Conservation (phyloP, 2,888 invertebrate genomes). For the Plebejus melissa region DNA sequence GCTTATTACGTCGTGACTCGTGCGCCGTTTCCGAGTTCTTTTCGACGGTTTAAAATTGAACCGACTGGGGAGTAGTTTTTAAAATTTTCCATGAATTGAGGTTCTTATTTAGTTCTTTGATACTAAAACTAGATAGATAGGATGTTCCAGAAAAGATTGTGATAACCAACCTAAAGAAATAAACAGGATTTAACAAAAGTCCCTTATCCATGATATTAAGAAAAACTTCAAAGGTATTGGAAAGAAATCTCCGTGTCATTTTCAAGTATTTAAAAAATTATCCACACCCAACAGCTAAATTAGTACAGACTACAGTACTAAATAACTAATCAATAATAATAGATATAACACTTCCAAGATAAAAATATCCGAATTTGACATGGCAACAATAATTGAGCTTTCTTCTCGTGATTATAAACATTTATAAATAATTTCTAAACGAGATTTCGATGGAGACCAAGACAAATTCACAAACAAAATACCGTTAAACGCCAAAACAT, state of each 20-base stretch:
- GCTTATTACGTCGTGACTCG: no score
- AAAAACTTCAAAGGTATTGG: neutral
- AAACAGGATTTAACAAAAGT: no score
- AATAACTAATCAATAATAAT: neutral
- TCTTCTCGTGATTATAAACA: constrained; percentile 55
- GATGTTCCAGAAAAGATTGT: no score
- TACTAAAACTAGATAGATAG: no score
- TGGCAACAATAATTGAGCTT: constrained; percentile 47
- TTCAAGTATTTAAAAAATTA: neutral
- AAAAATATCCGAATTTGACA: constrained; percentile 29
- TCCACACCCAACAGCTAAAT: neutral
- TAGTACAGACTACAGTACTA: neutral
- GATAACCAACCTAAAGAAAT: no score
- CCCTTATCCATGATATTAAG: no score
- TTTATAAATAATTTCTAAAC: constrained; percentile 46
- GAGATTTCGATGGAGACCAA: constrained; percentile 64
- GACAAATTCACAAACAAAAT: constrained; percentile 64
- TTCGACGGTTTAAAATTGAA: no score
- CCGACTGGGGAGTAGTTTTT: no score
- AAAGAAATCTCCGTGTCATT: neutral
- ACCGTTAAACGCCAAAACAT: constrained; percentile 5
- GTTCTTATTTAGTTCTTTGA: no score
- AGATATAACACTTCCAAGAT: neutral
- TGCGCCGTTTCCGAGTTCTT: no score
- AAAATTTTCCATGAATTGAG: no score